A percentile compares a stretch with the other conserved stretches of the same genome.
phyloP scores from a whole-genome alignment of 2,797 vertebrate species.

The Taenioides sp. region DNA sequence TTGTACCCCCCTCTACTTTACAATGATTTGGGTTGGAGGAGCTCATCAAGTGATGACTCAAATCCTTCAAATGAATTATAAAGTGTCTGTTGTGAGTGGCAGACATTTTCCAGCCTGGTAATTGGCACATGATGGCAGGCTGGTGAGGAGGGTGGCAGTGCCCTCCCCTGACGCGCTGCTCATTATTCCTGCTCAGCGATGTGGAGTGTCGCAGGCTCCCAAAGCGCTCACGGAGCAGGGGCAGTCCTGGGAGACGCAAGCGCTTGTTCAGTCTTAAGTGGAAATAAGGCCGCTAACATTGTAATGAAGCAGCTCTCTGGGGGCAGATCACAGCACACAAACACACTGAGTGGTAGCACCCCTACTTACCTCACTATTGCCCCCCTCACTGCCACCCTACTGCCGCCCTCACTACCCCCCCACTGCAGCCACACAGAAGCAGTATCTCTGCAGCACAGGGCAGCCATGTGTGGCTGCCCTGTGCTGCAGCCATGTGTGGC shows the following conservation, averaged over 20 bases:
- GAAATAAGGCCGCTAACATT: constrained; percentile 64
- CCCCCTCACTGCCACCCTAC: no score
- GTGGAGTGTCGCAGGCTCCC: constrained; percentile 68
- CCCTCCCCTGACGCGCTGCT: constrained; percentile 50
- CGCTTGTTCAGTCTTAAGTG: constrained; percentile 66
- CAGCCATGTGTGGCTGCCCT: no score
- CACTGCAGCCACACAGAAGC: no score
- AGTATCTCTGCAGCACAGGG: no score
- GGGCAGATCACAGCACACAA: constrained; percentile 35
- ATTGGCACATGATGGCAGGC: constrained; percentile 61
- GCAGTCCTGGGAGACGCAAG: constrained; percentile 44
- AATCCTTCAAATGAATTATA: constrained; percentile 46
- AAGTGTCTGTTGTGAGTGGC: constrained; percentile 34
- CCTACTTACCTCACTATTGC: no score
- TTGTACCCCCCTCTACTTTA: constrained; percentile 8
- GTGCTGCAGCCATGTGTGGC: no score
- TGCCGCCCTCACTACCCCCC: no score
- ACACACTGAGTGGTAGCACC: constrained; percentile 9
- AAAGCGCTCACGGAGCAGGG: constrained; percentile 57
- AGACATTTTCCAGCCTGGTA: constrained; percentile 53
- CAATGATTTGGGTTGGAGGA: constrained; percentile 40
- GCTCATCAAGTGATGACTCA: constrained; percentile 48
- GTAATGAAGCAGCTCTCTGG: constrained; percentile 54
- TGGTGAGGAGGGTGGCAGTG: constrained; percentile 45
- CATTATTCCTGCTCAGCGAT: constrained; percentile 79